These are phyloP conservation scores for Podilymbus podiceps DNA, from an alignment of 2,113 vertebrate species.

Conservation along the genomic window DNA sequence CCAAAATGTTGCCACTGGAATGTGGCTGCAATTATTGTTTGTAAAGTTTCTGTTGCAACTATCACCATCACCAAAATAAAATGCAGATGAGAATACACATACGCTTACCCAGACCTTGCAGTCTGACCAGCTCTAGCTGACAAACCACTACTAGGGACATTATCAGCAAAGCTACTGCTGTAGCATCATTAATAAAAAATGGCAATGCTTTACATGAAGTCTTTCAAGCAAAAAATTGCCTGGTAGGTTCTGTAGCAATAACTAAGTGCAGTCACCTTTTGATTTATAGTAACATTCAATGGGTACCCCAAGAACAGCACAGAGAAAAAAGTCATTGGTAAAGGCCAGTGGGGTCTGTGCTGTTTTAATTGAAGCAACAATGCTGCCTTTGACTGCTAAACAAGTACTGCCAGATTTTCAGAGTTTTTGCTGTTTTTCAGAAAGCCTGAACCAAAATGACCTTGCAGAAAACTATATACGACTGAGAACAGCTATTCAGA, in stretches of 20 bases:
- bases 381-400: neutral
- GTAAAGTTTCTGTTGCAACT: neutral
- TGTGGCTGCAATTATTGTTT: neutral
- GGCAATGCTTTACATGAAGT: neutral
- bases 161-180: neutral
- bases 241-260: neutral
- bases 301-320: neutral
- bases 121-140: neutral
- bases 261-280: neutral
- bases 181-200: neutral
- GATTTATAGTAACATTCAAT: neutral
- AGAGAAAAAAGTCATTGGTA: neutral
- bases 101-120: neutral
- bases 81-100: neutral
- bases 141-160: neutral
- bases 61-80: neutral
- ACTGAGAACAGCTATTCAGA: slow-evolving; percentile 23
- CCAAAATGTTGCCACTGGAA: neutral
- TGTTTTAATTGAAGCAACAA: slow-evolving; percentile 11
- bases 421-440: neutral
- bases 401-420: neutral
- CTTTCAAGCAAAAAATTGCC: neutral
- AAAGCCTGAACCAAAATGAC: slow-evolving; percentile 18
- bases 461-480: slow-evolving; percentile 3
- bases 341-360: neutral